These are phyloP conservation scores for Rhea americana DNA, from an alignment of 2,113 vertebrate genomes.

Conservation along the genomic window DNA sequence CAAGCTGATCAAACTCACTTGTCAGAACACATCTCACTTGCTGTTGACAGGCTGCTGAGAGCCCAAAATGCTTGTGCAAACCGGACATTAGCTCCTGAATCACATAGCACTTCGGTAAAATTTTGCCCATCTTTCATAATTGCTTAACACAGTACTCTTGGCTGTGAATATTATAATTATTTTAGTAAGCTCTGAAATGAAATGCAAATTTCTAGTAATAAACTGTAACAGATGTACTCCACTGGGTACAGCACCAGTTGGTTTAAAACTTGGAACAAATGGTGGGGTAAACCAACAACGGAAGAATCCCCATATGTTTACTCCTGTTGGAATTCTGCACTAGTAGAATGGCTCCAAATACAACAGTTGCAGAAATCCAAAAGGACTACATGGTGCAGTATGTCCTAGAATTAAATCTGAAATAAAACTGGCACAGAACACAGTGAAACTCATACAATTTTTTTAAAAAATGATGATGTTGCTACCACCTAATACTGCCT, in stretches of 20 bases:
- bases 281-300: slow-evolving; percentile 66
- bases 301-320: slow-evolving; percentile 69
- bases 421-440: slow-evolving; percentile 45
- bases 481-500: background rate
- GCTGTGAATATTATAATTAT: slow-evolving; percentile 65
- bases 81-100: background rate
- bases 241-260: slow-evolving; percentile 70
- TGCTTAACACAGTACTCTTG: slow-evolving; percentile 45
- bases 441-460: background rate
- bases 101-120: background rate
- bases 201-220: slow-evolving; percentile 70
- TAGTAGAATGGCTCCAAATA: slow-evolving; percentile 44
- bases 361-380: slow-evolving; percentile 69
- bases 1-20: slow-evolving; percentile 14
- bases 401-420: slow-evolving; percentile 54
- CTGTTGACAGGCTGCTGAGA: background rate
- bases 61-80: background rate
- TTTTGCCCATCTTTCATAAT: slow-evolving; percentile 37
- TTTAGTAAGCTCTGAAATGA: slow-evolving; percentile 61
- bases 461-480: background rate
- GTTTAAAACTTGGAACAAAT: slow-evolving; percentile 64
- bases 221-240: slow-evolving; percentile 72
- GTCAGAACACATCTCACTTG: background rate
- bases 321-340: slow-evolving; percentile 66
- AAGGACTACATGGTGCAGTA: slow-evolving; percentile 35